Base-by-base conservation (phyloP, 1,140 invertebrate species). In the Orchestia grillus region DNA sequence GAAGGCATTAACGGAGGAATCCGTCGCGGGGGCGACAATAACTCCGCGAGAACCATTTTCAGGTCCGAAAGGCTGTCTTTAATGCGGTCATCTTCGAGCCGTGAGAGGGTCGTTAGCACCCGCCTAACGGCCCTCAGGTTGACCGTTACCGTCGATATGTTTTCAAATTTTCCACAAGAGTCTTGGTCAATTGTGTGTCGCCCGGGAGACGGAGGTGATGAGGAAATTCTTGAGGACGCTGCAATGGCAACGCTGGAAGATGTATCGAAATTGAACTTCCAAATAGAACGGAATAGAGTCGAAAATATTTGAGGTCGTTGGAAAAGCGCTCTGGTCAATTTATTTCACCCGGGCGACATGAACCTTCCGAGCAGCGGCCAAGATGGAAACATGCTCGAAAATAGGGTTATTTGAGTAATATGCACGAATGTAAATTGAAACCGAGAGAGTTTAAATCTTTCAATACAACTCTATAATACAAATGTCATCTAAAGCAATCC, bases 121-220 rank as follows among this genome's bases (percentile, higher is more conserved):
- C 92, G 40, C 92, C 44, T 94, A 94, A 94, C 92, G 44, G 92
- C 92, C 92, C 92, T 94, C 92, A 45, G 40, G 92, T 94, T 94
- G 92, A 94, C 92, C 92, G 92, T 94, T 94, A 94, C 92, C 44
- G 92, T 94, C 92, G 92, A 94, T 94, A 94, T 94, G 92, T 94
- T 94, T 94, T 94, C 92, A 94, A 94, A 94, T 94, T 94, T 94
- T 94, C 92, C 92, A 40, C 43, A 44, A 94, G 92, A 45, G 43
- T 94, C 92, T 94, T 94, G 92, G 92, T 94, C 92, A 94, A 94
- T 94, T 94, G 43, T 42, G 92, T 44, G 92, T 94, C 92, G 92
- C 36, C 92, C 43, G 36, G 92, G 92, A 94, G 92, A 94, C 92
- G 92, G 92, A 94, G 92, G 92, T 94, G 92, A 94, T 94, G 92